Evolutionary conservation across 1,140 invertebrate species (phyloP), one percentile per base, ranked within the genome.

Genomic region (Drosophila nigromelanica): DNA sequence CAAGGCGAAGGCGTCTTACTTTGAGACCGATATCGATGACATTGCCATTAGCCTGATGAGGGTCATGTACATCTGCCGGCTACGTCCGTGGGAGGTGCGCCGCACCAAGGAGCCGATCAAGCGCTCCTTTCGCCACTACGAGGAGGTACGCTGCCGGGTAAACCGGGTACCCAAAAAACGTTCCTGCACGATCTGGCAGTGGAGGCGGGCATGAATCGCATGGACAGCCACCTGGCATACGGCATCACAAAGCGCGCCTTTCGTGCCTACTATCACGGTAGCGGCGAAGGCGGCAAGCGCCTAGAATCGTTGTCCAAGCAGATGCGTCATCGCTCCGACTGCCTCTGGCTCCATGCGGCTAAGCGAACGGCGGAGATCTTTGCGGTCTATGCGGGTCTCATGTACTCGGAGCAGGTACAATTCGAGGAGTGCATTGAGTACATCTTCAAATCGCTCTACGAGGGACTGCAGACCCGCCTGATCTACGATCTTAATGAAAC

Each of bases 241-340:
- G 78, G 90, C 0, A 90, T 91, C 12, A 74, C 76, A 0, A 91
- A 91, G 30, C 55, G 87, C 2, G 90, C 79, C 12, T 91, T 91
- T 5, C 74, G 62, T 5, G 89, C 90, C 2, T 90, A 83, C 12
- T 91, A 90, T 27, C 59, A 91, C 7, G 90, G 80, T 0, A 72
- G 73, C 1, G 72, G 74, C 0, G 24, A 56, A 12, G 62, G 59
- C 5, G 83, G 83, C 1, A 51, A 35, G 4, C 67, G 64, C 1
- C 10, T 48, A 0, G 2, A 15, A 2, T 14, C 33, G 0, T 4
- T 80, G 15, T 43, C 47, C 11, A 6, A 50, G 0, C 54, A 58
- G 10, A 39, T 78, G 70, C 7, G 5, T 0, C 83, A 89, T 27
- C 52, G 35, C 0, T 30, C 58, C 15, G 82, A 91, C 27, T 91